These are phyloP conservation scores for Heterohyrax brucei DNA, from an alignment of 2,797 vertebrate genomes.

Conservation along the genomic window DNA sequence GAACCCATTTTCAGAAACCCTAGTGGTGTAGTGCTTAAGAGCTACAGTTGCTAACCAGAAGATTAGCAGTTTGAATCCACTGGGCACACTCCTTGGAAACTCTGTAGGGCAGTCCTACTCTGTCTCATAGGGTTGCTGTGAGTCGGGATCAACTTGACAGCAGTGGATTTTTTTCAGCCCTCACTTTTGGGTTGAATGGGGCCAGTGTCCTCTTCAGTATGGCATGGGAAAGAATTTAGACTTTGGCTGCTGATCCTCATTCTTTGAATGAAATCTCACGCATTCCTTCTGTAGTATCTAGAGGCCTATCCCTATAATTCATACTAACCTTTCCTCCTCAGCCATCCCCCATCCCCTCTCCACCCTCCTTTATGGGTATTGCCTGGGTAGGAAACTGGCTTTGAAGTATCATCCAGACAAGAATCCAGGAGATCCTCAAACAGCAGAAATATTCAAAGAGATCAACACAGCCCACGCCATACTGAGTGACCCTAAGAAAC, in stretches of 20 bases:
- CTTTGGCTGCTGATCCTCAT: not conserved
- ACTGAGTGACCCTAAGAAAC: conserved; percentile 94
- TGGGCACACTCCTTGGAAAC: too few relatives aligned
- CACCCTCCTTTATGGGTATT: conserved; percentile 63
- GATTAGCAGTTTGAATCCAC: too few relatives aligned
- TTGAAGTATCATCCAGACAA: conserved; percentile 98
- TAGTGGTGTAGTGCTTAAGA: not conserved
- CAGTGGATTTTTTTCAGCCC: not conserved
- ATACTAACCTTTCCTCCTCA: not conserved
- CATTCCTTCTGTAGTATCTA: not conserved
- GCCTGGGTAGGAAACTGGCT: conserved; percentile 93
- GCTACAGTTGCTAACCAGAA: too few relatives aligned
- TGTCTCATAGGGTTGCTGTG: too few relatives aligned
- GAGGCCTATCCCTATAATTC: conserved; percentile 2
- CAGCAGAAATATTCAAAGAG: conserved; percentile 97
- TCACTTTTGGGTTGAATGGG: not conserved
- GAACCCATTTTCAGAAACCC: not conserved
- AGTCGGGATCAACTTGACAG: too few relatives aligned
- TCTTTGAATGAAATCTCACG: not conserved
- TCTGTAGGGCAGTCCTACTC: too few relatives aligned
- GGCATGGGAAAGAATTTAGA: not conserved
- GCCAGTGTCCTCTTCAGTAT: not conserved
- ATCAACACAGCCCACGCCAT: conserved; percentile 97
- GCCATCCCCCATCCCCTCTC: not conserved
- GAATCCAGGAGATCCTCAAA: conserved; percentile 95